phyloP scores from a whole-genome alignment of 2,797 vertebrate genomes.

The Diceros bicornis region DNA sequence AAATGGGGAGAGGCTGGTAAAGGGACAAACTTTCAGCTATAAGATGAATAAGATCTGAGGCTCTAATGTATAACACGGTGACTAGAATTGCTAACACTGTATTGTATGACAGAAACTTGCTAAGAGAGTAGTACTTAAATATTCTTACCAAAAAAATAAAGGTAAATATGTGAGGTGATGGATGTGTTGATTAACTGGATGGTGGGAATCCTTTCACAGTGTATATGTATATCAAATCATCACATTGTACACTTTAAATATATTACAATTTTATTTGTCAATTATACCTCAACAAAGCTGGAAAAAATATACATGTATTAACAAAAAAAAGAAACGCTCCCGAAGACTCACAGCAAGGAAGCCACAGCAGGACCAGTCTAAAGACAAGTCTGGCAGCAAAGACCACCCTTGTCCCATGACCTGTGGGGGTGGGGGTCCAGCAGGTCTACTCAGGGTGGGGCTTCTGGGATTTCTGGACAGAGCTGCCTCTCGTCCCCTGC shows the following conservation, averaged over 20 bases:
- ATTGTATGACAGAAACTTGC: neutral
- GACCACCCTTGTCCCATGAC: neutral
- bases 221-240: neutral
- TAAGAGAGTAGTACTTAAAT: rapidly evolving
- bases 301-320: neutral
- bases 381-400: neutral
- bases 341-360: neutral
- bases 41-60: neutral
- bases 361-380: neutral
- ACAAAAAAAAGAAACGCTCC: neutral
- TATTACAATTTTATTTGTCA: neutral
- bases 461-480: neutral
- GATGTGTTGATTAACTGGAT: rapidly evolving
- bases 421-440: rapidly evolving
- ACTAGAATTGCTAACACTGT: rapidly evolving
- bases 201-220: neutral
- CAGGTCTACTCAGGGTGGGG: neutral
- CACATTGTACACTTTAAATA: neutral
- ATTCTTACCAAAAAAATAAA: neutral
- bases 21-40: neutral
- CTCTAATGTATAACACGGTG: rapidly evolving
- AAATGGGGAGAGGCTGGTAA: too few relatives aligned
- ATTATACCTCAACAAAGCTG: neutral
- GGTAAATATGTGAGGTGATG: neutral
- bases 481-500: neutral